Conservation (phyloP, 2,113 vertebrate species). For the Pteropus alecto region DNA sequence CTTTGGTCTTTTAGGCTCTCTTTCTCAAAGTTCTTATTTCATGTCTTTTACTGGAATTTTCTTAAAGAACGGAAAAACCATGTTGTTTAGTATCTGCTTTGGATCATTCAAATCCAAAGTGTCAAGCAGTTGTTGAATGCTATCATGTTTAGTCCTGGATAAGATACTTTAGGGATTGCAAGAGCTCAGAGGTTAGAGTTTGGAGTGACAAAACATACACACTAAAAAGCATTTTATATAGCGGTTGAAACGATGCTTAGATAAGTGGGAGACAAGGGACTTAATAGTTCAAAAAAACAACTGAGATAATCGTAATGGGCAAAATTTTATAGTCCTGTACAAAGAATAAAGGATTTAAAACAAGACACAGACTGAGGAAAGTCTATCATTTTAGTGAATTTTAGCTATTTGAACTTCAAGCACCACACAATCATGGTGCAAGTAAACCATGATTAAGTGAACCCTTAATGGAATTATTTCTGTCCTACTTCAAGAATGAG, state of each 20-base stretch:
- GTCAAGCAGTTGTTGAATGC: slow-evolving; percentile 2
- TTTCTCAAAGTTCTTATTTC: slow-evolving; percentile 14
- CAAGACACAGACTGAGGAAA: not conserved
- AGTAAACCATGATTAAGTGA: not conserved
- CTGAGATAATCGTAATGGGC: not conserved
- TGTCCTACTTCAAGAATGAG: not conserved
- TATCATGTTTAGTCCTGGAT: not conserved
- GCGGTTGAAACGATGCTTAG: not conserved
- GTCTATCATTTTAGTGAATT: not conserved
- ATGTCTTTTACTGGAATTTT: slow-evolving; percentile 39
- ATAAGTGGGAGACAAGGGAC: not conserved
- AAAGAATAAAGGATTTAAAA: not conserved
- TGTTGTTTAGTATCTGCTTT: slow-evolving; percentile 18
- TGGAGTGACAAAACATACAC: not conserved
- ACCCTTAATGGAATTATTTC: not conserved
- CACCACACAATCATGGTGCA: not conserved
- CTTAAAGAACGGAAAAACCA: slow-evolving; percentile 52
- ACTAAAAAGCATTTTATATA: not conserved
- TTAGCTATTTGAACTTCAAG: not conserved
- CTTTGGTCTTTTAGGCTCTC: slow-evolving; percentile 11
- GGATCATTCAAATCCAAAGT: slow-evolving; percentile 23
- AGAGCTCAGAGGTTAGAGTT: not conserved
- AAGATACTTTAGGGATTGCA: not conserved
- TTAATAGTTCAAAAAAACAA: slow-evolving; percentile 9
- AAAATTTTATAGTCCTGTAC: not conserved